Conservation (phyloP, 2,797 vertebrate genomes). For the Antrozous pallidus region DNA sequence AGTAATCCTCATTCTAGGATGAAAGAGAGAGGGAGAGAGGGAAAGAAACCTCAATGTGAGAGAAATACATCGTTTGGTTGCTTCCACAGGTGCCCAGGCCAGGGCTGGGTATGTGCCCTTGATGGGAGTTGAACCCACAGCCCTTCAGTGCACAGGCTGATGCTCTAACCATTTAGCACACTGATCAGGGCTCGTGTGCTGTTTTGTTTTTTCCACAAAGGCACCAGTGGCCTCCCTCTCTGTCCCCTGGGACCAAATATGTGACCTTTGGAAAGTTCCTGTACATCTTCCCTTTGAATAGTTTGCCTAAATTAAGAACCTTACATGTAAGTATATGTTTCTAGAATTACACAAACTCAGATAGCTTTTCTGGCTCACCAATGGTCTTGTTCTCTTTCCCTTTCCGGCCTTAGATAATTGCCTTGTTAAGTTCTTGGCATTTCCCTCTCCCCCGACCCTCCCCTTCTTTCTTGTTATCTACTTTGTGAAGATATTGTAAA, state of each 20-base stretch:
- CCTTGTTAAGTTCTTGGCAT: neutral
- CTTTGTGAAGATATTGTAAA: neutral
- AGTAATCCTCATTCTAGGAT: too few species aligned
- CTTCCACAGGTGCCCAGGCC: too few species aligned
- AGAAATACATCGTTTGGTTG: too few species aligned
- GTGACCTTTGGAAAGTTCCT: neutral
- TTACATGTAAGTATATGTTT: neutral
- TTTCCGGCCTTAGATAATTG: neutral
- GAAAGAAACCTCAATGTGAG: too few species aligned
- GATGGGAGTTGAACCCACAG: too few species aligned
- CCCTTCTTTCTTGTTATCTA: neutral
- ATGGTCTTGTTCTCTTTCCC: neutral
- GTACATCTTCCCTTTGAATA: neutral
- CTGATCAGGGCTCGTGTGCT: accelerated
- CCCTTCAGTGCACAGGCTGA: too few species aligned
- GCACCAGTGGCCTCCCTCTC: neutral
- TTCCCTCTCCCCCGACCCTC: neutral
- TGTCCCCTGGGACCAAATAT: neutral
- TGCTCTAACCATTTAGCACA: too few species aligned
- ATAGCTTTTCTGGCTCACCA: neutral
- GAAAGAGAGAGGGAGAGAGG: too few species aligned
- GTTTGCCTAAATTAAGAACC: neutral
- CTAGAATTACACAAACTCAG: neutral
- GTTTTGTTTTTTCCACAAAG: neutral
- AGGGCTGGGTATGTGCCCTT: too few species aligned